Evolutionary conservation across 2,888 invertebrate genomes (phyloP), one percentile per base, ranked within the genome.

Genomic region (Odontothrips loti): DNA sequence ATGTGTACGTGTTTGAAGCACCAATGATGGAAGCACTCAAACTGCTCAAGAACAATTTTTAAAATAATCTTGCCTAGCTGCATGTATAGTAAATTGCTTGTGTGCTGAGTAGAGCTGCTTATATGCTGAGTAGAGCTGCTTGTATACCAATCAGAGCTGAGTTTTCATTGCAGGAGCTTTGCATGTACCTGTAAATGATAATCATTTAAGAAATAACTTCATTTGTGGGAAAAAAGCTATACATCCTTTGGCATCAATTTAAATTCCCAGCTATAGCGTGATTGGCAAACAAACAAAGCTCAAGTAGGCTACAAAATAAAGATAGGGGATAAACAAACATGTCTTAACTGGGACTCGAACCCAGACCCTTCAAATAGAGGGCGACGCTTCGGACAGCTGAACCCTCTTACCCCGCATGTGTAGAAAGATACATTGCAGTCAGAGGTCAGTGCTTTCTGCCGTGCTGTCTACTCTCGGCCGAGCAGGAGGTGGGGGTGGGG

Each of bases 391-490:
- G 23, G 27, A 27, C 27, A 12, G 68, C 27, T 27, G 27, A 12
- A 27, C 68, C 68, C 27, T 75, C 68, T 75, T 75, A 75, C 68
- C 68, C 68, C 23, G 68, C 68, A 27, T 27, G 68, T 17, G 68
- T 27, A 75, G 68, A n/a, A 75, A 75, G 68, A 20, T 75, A 75
- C 3, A 27, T 75, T 75, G 68, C 27, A 27, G 82, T 82, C 82
- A 82, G 75, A 82, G 82, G 80, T 82, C 81, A 6, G 82, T 82
- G 81, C 82, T 82, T 63, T 82, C 82, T 47, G 81, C 29, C 47
- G 79, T 79, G 79, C 80, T 58, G 48, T 79, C 51, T 63, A 79
- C 63, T 47, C 58, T 51, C 78, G 81, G 75, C 75, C 43, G 47
- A 47, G 27, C 51, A 51, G 79, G 75, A 34, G 68, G 80, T 80